A percentile compares a stretch with the other conserved stretches of the same genome.
Conservation (phyloP, 23 tunicate genomes). For the Oikopleura vanhoeffeni region DNA sequence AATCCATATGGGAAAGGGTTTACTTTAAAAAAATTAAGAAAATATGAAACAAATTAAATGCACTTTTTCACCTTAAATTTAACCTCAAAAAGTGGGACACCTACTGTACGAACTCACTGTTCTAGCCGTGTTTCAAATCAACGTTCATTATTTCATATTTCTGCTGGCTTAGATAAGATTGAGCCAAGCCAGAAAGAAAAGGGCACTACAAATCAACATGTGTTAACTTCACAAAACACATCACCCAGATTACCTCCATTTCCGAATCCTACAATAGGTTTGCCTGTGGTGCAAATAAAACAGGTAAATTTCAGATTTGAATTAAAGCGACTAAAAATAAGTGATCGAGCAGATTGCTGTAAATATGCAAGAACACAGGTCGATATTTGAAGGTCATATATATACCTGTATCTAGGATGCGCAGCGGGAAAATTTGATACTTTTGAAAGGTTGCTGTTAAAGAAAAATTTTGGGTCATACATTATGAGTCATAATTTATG, state of each 20-base stretch:
- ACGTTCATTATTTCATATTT: neutral
- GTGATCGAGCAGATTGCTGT: too few relatives aligned
- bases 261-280: neutral
- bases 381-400: too few relatives aligned
- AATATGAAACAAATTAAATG: too few relatives aligned
- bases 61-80: neutral
- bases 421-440: too few relatives aligned
- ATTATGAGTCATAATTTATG: too few relatives aligned
- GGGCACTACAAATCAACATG: neutral
- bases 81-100: conserved; percentile 21
- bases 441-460: too few relatives aligned
- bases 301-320: too few relatives aligned
- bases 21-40: too few relatives aligned
- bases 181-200: neutral
- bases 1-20: conserved; percentile 43
- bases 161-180: neutral
- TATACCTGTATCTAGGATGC: too few relatives aligned
- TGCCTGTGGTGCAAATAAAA: neutral
- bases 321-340: too few relatives aligned
- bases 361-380: too few relatives aligned
- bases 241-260: neutral
- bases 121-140: neutral
- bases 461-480: too few relatives aligned
- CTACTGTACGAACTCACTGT: conserved; percentile 56
- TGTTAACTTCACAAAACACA: neutral